Evolutionary conservation across 35 echinoderm and acorn worm genomes (phyloP).

Genomic region (Holothuria glaberrima): DNA sequence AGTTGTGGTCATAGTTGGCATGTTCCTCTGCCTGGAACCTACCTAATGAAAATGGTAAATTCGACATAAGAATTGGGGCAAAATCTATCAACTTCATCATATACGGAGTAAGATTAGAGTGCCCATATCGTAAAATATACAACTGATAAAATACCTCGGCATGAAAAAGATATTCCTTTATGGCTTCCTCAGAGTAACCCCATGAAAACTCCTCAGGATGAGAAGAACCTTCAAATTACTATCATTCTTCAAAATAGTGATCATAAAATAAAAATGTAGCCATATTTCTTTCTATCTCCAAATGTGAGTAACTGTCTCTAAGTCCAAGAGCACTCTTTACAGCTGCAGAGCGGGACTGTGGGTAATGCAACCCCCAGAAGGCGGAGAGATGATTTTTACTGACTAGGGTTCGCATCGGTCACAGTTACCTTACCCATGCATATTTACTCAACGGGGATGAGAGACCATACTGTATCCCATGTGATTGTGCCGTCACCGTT

Average conservation of each 20-base stretch:
- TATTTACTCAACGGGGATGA: too few species aligned
- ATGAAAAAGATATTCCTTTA: constrained; percentile 35
- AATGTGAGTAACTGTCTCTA: background rate
- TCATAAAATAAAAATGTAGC: constrained; percentile 57
- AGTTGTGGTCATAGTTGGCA: constrained; percentile 62
- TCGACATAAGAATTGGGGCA: constrained; percentile 46
- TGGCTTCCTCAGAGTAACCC: constrained; percentile 44
- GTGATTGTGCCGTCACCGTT: too few species aligned
- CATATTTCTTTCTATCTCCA: constrained; percentile 38
- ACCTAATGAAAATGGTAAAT: constrained; percentile 41
- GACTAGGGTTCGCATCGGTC: too few species aligned
- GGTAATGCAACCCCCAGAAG: too few species aligned
- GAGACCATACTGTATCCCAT: too few species aligned
- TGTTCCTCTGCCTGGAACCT: constrained; percentile 76
- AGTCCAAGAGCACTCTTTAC: background rate
- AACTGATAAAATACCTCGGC: constrained; percentile 77
- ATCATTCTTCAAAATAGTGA: constrained; percentile 49
- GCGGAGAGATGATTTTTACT: too few species aligned
- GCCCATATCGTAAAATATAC: constrained; percentile 25
- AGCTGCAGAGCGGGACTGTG: background rate
- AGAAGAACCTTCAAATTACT: constrained; percentile 46
- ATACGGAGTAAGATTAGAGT: constrained; percentile 68
- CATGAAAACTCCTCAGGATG: constrained; percentile 53
- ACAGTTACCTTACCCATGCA: too few species aligned
- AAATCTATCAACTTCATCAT: constrained; percentile 86